Conservation (phyloP, 2,888 invertebrate species). For the Diaprepes abbreviatus region DNA sequence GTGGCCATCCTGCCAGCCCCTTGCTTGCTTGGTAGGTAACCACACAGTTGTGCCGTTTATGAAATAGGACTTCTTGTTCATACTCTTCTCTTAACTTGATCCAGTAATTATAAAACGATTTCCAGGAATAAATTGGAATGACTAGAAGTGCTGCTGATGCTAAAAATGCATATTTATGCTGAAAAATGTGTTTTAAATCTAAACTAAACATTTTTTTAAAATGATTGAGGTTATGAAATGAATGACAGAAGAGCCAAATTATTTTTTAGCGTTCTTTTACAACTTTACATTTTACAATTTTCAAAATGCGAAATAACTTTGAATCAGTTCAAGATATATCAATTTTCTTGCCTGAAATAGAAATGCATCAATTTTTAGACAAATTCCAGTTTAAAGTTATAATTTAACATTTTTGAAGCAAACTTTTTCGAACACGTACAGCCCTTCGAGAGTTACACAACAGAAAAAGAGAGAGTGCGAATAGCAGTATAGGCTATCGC, state of each 20-base stretch:
- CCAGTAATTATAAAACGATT: conserved; percentile 53
- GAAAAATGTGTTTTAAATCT: conserved; percentile 28
- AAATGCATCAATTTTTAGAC: no score
- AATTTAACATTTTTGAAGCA: no score
- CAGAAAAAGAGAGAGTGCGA: no score
- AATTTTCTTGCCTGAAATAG: no score
- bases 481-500: no score
- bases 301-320: no score
- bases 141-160: conserved; percentile 46
- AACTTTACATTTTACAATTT: no score
- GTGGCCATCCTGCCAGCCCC: conserved; percentile 58
- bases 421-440: no score
- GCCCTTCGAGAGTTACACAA: no score
- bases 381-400: no score
- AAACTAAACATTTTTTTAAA: conserved; percentile 23
- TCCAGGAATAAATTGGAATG: conserved; percentile 55
- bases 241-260: background rate
- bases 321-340: no score
- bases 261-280: background rate
- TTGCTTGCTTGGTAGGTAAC: conserved; percentile 56
- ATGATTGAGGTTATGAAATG: conserved; percentile 20
- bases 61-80: conserved; percentile 53
- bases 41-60: conserved; percentile 60
- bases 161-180: conserved; percentile 40
- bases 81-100: conserved; percentile 51